Evolutionary conservation across 2,888 invertebrate species (phyloP), one percentile per base, ranked within the genome.

Genomic region (Adelognathus sp.): DNA sequence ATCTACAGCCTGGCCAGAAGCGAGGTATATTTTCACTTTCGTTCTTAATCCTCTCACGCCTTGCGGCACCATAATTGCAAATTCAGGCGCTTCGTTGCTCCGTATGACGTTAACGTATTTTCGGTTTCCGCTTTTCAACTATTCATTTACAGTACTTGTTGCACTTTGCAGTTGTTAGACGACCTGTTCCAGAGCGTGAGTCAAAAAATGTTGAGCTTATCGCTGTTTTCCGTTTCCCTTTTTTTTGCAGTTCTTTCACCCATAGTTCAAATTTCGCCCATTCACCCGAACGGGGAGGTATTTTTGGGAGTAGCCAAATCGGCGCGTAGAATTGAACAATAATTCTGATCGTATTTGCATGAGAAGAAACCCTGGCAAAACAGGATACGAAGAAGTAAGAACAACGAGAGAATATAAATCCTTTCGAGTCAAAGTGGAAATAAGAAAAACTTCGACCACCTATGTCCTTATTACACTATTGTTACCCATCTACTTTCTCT

Each of bases 1-100:
- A 92, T 96, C 76, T 96, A 96, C 90, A 96, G 96, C 82, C 92
- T 95, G 58, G 95, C 96, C 39, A 94, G 95, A 81, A 95, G 95
- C 80, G 96, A 96, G 88, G 94, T 91, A 72, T 33, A 6, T 29
- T 54, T 39, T 52, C 7, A 14, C 9, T 52, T 52, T 9, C 69
- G n/a, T n/a, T n/a, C n/a, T 56, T 7, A 16, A 41, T 29, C 9
- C n/a, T 11, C 2, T 4, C 1, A 50, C 21, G n/a, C 5, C 39
- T 39, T 14, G 14, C 6, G n/a, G n/a, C n/a, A 4, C 39, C 11
- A 21, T 21, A 21, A 24, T 24, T 5, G 39, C n/a, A 36, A 36
- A 36, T 9, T 36, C 39, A 39, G 4, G 39, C 41, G 4, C n/a
- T 14, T 46, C 21, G 46, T 21, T 24, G n/a, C n/a, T n/a, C n/a